These are phyloP conservation scores for Okapia johnstoni DNA, from an alignment of 2,113 vertebrate species.

Conservation along the genomic window DNA sequence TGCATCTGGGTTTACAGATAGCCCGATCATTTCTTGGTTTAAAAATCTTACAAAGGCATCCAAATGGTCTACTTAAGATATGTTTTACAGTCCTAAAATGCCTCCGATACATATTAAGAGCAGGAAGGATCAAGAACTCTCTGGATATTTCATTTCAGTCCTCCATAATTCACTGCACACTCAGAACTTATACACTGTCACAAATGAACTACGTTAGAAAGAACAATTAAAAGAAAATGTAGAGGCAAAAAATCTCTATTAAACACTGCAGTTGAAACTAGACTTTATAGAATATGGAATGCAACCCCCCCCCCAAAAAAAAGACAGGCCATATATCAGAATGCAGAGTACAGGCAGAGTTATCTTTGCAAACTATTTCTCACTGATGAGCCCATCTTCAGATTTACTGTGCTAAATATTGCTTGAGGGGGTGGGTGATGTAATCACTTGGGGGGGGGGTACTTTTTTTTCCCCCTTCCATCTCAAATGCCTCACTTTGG, in stretches of 20 bases:
- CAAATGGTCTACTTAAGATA: conserved; percentile 63
- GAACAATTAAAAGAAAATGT: not conserved
- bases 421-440: conserved; percentile 50
- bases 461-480: not conserved
- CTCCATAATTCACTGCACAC: not conserved
- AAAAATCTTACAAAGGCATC: conserved; percentile 77
- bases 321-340: conserved; percentile 22
- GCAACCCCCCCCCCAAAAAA: not conserved
- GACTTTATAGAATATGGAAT: not conserved
- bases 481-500: conserved; percentile 6
- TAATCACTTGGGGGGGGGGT: not conserved
- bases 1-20: conserved; percentile 76
- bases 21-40: conserved; percentile 73
- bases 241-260: not conserved
- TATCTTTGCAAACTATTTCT: conserved; percentile 51
- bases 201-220: not conserved
- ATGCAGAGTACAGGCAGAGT: not conserved
- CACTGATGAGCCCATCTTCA: not conserved
- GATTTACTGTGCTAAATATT: conserved; percentile 44
- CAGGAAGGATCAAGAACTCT: not conserved
- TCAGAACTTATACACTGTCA: not conserved
- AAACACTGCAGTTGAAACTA: not conserved
- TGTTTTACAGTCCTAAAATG: conserved; percentile 41
- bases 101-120: not conserved
- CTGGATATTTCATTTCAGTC: not conserved